A percentile compares a stretch with the other conserved stretches of the same genome.
Evolutionary conservation across 2,113 vertebrate genomes (phyloP).

Genomic region (Tylochromis polylepis): DNA sequence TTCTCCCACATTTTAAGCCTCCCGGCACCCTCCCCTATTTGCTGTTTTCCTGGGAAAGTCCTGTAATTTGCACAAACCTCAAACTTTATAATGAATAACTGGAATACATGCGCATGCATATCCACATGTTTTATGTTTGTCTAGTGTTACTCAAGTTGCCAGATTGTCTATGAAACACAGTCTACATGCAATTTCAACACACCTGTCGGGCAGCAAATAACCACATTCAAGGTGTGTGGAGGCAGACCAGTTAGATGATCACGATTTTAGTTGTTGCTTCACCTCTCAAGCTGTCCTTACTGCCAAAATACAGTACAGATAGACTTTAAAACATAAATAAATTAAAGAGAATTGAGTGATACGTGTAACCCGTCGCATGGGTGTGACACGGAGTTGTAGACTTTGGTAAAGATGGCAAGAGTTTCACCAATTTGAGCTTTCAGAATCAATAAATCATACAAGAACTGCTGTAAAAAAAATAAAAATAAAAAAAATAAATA

Average conservation of each 20-base stretch:
- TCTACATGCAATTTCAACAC: background rate
- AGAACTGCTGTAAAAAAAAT: background rate
- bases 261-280: background rate
- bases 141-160: background rate
- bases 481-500: background rate
- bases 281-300: background rate
- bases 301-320: background rate
- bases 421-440: background rate
- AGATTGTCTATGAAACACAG: background rate
- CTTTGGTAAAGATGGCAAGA: background rate
- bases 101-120: background rate
- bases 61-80: background rate
- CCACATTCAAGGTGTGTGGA: background rate
- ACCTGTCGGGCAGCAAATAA: background rate
- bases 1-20: background rate
- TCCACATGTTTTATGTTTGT: background rate
- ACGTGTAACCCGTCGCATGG: background rate
- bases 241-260: background rate
- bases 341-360: background rate
- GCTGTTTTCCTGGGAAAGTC: background rate
- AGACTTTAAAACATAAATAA: background rate
- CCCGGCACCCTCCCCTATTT: background rate
- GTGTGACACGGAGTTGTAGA: background rate
- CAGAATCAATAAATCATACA: background rate
- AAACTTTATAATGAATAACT: background rate